phyloP scores from a whole-genome alignment of 2,797 vertebrate species.

The Schizopygopsis pylzovi region DNA sequence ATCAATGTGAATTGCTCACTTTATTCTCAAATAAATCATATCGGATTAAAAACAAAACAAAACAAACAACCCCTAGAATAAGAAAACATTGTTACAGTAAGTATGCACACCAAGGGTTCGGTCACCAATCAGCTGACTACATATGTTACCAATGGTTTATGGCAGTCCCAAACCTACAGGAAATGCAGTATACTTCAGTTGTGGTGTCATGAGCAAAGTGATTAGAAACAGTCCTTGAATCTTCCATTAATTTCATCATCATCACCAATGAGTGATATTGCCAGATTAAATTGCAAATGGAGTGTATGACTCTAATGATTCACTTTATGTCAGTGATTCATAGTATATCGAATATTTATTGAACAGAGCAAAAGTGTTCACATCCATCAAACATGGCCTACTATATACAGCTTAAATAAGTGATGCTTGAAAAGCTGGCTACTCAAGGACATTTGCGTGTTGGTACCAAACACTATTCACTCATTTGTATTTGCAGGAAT shows the following conservation, averaged over 20 bases:
- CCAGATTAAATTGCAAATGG: slow-evolving; percentile 48
- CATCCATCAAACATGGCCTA: slow-evolving; percentile 44
- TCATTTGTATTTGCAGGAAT: slow-evolving; percentile 6
- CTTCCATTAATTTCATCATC: slow-evolving; percentile 12
- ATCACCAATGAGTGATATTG: slow-evolving; percentile 18
- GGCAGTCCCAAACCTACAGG: neutral
- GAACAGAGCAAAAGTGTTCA: slow-evolving; percentile 37
- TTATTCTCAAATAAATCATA: slow-evolving; percentile 60
- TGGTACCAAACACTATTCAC: slow-evolving; percentile 32
- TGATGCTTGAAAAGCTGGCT: slow-evolving; percentile 42
- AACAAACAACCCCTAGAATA: slow-evolving; percentile 46
- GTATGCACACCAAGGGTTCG: slow-evolving; percentile 5
- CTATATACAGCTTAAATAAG: slow-evolving; percentile 57
- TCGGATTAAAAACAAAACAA: slow-evolving; percentile 47
- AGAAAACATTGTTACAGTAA: slow-evolving; percentile 38
- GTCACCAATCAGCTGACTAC: slow-evolving; percentile 30
- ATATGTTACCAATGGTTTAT: slow-evolving; percentile 14
- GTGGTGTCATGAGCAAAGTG: slow-evolving; percentile 28
- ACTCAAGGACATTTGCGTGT: slow-evolving; percentile 38
- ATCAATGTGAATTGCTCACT: slow-evolving; percentile 55
- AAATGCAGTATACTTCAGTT: slow-evolving; percentile 16
- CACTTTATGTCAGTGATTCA: slow-evolving; percentile 47
- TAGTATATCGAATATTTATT: slow-evolving; percentile 53
- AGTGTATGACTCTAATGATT: slow-evolving; percentile 37
- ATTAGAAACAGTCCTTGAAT: slow-evolving; percentile 32